Base-by-base conservation (phyloP, 1,140 invertebrate genomes). In the Anastatus disparis region DNA sequence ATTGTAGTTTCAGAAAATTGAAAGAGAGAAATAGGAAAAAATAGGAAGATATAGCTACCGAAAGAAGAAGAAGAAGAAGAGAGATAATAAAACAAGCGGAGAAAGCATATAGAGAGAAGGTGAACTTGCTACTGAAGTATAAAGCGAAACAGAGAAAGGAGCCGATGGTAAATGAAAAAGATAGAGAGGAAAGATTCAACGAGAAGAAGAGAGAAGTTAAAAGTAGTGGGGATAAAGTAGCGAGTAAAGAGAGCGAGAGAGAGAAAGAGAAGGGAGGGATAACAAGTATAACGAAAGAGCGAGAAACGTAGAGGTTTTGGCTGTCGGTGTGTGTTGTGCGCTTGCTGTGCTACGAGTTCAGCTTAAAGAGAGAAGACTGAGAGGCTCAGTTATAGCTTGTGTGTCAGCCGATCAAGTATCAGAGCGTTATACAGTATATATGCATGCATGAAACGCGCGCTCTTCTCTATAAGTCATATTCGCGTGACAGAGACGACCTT, bases 371-470 rank as follows among this genome's bases (percentile, higher is more conserved):
- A 10, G 17, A 17, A 40, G 20, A 55, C 12, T 56, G 35, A 55
- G 56, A 35, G 9, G 48, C 53, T 20, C 22, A 58, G 58, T 27
- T 59, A 59, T 38, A 52, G 64, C 61, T 66, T 74, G 42, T 42
- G 66, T 62, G 70, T 40, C 70, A 66, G 82, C 84, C 82, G 82
- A 81, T 80, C 82, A n/a, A n/a, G n/a, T n/a, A n/a, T n/a, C n/a
- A n/a, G n/a, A n/a, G n/a, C n/a, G n/a, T n/a, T n/a, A n/a, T n/a
- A n/a, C n/a, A n/a, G n/a, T n/a, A n/a, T n/a, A n/a, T n/a, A n/a
- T n/a, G n/a, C n/a, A n/a, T n/a, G 82, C 82, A 82, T 82, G 81
- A 83, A 81, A 81, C 82, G 81, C 74, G 80, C 83, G 79, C 81
- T 81, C 84, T 81, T 83, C 81, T 79, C 82, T 81, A 81, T 81